Evolutionary conservation across 2,113 vertebrate genomes (phyloP).

Genomic region (Poeciliopsis prolifica): DNA sequence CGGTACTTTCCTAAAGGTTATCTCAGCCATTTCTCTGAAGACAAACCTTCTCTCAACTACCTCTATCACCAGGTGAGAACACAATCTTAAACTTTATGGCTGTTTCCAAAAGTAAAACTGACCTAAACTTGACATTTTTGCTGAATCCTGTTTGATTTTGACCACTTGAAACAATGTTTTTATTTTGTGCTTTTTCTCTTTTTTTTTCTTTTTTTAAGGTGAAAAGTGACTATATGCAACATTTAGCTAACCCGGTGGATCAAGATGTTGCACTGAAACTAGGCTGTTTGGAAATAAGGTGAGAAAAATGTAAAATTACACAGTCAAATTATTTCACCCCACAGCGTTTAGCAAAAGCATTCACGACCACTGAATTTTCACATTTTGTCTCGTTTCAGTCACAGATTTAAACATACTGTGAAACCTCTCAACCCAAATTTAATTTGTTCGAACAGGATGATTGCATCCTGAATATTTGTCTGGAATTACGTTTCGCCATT

Average conservation of each 20-base stretch:
- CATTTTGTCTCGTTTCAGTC: too few species aligned
- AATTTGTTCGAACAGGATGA: too few species aligned
- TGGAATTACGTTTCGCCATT: too few species aligned
- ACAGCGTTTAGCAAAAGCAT: not conserved
- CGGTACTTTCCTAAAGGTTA: constrained; percentile 98
- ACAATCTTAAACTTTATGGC: not conserved
- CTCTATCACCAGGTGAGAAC: constrained; percentile 96
- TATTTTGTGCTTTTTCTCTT: not conserved
- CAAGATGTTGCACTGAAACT: constrained; percentile 97
- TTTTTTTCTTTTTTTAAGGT: constrained; percentile 80
- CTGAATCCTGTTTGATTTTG: not conserved
- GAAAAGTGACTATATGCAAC: constrained; percentile 97
- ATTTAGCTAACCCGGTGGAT: constrained; percentile 95
- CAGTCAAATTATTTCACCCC: not conserved
- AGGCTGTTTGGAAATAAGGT: constrained; percentile 99
- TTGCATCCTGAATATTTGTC: too few species aligned
- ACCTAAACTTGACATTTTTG: not conserved
- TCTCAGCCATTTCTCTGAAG: constrained; percentile 95
- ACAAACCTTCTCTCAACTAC: constrained; percentile 97
- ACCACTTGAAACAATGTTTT: not conserved
- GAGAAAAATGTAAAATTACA: constrained; percentile 36
- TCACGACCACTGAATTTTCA: too few species aligned
- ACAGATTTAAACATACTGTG: too few species aligned
- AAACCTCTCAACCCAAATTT: too few species aligned
- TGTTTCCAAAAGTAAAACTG: not conserved